Evolutionary conservation across 1,140 invertebrate genomes (phyloP).

Genomic region (Drosophila triauraria): DNA sequence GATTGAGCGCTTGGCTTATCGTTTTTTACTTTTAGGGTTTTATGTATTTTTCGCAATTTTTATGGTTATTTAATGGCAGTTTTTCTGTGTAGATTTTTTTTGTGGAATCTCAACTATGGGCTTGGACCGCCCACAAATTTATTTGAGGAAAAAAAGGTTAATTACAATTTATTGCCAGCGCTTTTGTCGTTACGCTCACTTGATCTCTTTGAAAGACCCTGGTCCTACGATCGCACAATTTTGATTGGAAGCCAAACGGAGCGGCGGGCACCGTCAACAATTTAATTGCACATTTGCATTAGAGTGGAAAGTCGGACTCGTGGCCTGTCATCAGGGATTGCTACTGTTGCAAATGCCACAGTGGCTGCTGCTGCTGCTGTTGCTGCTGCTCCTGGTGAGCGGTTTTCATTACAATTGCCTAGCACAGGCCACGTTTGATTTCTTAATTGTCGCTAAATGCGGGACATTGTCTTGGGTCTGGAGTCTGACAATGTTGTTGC

Average conservation of each 20-base stretch:
- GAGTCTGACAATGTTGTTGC: slow-evolving; percentile 27
- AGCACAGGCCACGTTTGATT: slow-evolving; percentile 74
- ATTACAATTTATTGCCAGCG: slow-evolving; percentile 78
- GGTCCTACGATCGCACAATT: slow-evolving; percentile 74
- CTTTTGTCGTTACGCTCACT: slow-evolving; percentile 64
- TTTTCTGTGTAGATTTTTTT: slow-evolving; percentile 8
- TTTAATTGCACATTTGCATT: slow-evolving; percentile 84
- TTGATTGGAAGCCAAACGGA: slow-evolving; percentile 56
- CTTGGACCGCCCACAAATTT: slow-evolving; percentile 53
- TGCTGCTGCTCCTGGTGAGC: slow-evolving; percentile 58
- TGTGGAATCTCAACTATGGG: slow-evolving; percentile 5
- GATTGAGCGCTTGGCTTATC: slow-evolving; percentile 28
- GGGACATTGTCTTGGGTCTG: slow-evolving; percentile 63
- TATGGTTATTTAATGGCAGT: slow-evolving; percentile 26
- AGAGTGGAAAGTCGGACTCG: slow-evolving; percentile 64
- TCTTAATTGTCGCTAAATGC: slow-evolving; percentile 84
- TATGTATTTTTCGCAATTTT: slow-evolving; percentile 12
- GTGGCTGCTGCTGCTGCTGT: background rate
- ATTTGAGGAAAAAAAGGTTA: slow-evolving; percentile 61
- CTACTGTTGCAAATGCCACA: slow-evolving; percentile 31
- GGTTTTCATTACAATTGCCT: slow-evolving; percentile 68
- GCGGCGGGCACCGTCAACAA: slow-evolving; percentile 72
- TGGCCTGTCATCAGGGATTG: slow-evolving; percentile 52
- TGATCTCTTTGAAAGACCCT: slow-evolving; percentile 46
- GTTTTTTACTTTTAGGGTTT: slow-evolving; percentile 15